Evolutionary conservation across 92 coral and sea anemone species (phyloP), one percentile per base, ranked within the genome.

Genomic region (Plumapathes pennacea): DNA sequence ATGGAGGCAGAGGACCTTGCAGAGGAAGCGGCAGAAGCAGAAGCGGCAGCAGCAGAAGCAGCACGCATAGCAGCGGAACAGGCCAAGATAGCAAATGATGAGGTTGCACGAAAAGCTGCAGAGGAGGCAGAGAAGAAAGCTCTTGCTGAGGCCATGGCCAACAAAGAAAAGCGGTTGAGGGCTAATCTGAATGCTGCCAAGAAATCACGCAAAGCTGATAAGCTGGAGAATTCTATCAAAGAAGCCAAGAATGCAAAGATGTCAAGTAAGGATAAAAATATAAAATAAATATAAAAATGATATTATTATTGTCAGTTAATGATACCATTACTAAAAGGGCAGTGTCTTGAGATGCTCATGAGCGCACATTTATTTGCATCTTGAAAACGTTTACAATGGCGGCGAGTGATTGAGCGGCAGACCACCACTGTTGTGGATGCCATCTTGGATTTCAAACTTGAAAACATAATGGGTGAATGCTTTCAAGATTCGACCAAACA

Each of bases 101-200:
- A 88, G 50, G 94, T 74, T 60, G 85, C 86, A 32, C 92, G 89
- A 17, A 72, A 82, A 69, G 94, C 86, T 64, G 98, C 98, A 11
- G 89, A 76, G 49, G 98, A 92, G 59, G 98, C 98, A 17, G 91
- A 88, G 82, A 92, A 92, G 80, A 92, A 92, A 51, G 98, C 98
- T 25, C 85, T 92, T 32, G 96, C 94, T 10, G 94, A 84, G 26
- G 98, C 98, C 53, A 67, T 71, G 67, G 88, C 88, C 22, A 92
- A 92, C 81, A 92, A 92, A 60, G 96, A 92, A 49, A 88, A 84
- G 87, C 88, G 60, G 64, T 53, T 89, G 50, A 68, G 96, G 11
- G 98, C 98, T 1, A 88, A 89, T 39, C 71, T 92, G 46, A 92
- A 88, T 59, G 98, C 89, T 38, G 90, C 98, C 32, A 75, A 59